Evolutionary conservation across 2,888 invertebrate genomes (phyloP).

Genomic region (Achlya flavicornis): DNA sequence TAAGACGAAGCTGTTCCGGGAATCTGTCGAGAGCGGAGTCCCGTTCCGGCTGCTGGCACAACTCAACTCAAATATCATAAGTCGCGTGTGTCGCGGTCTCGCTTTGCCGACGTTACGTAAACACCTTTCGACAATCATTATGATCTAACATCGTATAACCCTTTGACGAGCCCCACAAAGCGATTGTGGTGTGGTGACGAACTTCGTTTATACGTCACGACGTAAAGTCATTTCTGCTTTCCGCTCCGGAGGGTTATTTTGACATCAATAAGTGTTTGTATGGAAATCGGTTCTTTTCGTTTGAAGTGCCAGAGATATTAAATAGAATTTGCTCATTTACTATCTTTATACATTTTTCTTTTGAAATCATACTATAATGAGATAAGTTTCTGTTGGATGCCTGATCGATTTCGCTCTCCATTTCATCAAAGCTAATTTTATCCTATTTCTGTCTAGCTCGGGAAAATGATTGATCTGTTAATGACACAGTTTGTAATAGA

Average conservation of each 20-base stretch:
- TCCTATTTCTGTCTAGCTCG: background rate
- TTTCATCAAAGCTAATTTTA: background rate
- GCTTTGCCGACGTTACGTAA: conserved; percentile 50
- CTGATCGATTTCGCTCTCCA: background rate
- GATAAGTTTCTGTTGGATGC: conserved; percentile 3
- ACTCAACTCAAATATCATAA: conserved; percentile 71
- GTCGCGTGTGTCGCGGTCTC: conserved; percentile 48
- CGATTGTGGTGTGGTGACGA: conserved; percentile 47
- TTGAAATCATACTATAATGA: background rate
- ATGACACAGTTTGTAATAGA: conserved; percentile 6
- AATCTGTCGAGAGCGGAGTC: conserved; percentile 26
- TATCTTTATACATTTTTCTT: conserved; percentile 6
- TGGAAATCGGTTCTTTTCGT: conserved; percentile 19
- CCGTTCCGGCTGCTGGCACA: conserved; percentile 33
- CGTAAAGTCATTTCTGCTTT: conserved; percentile 44
- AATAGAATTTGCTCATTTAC: background rate
- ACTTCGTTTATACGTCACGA: conserved; percentile 50
- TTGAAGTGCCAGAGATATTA: conserved; percentile 20
- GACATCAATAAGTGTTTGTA: conserved; percentile 6
- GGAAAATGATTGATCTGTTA: background rate
- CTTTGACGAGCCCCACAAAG: conserved; percentile 49
- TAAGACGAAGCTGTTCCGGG: conserved; percentile 10
- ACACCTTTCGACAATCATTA: conserved; percentile 57
- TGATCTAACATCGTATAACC: conserved; percentile 45
- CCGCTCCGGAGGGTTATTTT: conserved; percentile 32